Evolutionary conservation across 2,888 invertebrate genomes (phyloP), one percentile per base, ranked within the genome.

Genomic region (Deilephila porcellus): DNA sequence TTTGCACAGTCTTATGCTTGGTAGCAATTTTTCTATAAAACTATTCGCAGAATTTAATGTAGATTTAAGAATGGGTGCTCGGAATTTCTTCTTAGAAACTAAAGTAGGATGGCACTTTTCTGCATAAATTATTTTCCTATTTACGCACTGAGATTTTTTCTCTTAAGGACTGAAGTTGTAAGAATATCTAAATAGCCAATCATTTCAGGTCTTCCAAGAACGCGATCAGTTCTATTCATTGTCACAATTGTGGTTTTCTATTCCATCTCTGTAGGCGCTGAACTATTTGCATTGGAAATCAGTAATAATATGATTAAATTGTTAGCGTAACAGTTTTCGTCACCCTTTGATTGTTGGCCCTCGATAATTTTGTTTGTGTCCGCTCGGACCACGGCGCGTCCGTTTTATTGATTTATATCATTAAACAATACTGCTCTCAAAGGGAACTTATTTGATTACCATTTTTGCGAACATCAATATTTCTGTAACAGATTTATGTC

Each of bases 211-310:
- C 56, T 56, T 56, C 32, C 19, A 29, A 32, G 63, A 63, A 20
- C 8, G 37, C 7, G n/a, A 63, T 34, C 5, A 8, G 6, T 63
- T n/a, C 37, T 7, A 32, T n/a, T 34, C 17, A 63, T 34, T 34
- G 34, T n/a, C 4, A n/a, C 19, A 63, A n/a, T 63, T 63, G n/a
- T 19, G 14, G 52, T 64, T 72, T 56, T 67, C 20, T 59, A 63
- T 17, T 71, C 11, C 4, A 59, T n/a, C 5, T 59, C 32, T n/a
- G 71, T 63, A 56, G 37, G 25, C 70, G n/a, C 0, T 76, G 78
- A 78, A 76, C 88, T 93, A 93, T 94, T 93, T 94, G 92, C 91
- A 92, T 92, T 92, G 89, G 90, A 89, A 92, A 93, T 92, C 91
- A 91, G 90, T 92, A 93, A 92, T 87, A 85, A 85, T 84, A 90